phyloP scores from a whole-genome alignment of 1,140 invertebrate species.

The Drosophila lowei region DNA sequence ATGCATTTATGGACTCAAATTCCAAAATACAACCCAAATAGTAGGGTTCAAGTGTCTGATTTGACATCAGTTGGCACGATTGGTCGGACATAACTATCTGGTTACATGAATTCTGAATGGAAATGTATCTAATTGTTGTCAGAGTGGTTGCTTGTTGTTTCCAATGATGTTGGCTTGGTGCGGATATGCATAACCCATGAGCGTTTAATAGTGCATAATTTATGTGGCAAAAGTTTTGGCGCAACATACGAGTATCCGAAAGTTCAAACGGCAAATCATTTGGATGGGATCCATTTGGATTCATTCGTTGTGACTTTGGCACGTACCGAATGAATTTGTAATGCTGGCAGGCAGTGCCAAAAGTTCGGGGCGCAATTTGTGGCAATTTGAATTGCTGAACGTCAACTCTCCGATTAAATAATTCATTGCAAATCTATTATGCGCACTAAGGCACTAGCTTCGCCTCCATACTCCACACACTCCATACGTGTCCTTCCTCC shows the following conservation, averaged over 20 bases:
- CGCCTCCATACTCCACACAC: no score
- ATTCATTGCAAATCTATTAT: conserved; percentile 41
- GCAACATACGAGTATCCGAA: conserved; percentile 27
- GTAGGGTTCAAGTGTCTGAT: not conserved
- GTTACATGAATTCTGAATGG: conserved; percentile 20
- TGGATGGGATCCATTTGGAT: conserved; percentile 40
- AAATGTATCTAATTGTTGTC: conserved; percentile 45
- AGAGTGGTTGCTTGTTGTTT: conserved; percentile 1
- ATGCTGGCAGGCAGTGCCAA: conserved; percentile 37
- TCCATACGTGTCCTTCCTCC: not conserved
- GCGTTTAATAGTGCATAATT: conserved; percentile 50
- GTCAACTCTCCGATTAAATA: conserved; percentile 43
- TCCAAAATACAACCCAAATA: conserved; percentile 22
- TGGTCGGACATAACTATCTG: conserved; percentile 12
- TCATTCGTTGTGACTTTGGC: conserved; percentile 52
- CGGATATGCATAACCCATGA: conserved; percentile 36
- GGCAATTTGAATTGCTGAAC: conserved; percentile 53
- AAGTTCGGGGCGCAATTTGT: conserved; percentile 51
- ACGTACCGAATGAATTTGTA: conserved; percentile 63
- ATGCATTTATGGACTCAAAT: conserved; percentile 4
- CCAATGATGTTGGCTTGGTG: conserved; percentile 6
- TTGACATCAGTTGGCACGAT: no score
- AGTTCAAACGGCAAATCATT: conserved; percentile 50
- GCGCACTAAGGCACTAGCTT: conserved; percentile 20
- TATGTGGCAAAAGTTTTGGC: conserved; percentile 44